Percentiles rank a stretch among this genome's conserved stretches.
Evolutionary conservation across 2,113 vertebrate genomes (phyloP).

Genomic region (Morone saxatilis): DNA sequence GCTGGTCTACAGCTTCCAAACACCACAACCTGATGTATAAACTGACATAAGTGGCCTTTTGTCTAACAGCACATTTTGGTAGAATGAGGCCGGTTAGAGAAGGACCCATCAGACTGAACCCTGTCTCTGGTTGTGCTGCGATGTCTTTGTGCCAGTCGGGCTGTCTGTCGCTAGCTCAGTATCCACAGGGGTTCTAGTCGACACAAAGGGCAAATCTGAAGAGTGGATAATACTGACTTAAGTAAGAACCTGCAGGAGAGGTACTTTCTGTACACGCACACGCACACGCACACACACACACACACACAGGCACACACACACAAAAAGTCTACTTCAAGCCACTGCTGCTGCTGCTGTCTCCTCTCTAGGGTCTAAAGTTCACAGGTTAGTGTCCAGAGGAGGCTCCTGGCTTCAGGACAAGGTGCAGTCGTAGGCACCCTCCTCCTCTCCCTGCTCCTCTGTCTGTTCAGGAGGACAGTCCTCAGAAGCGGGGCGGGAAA

Average conservation of each 20-base stretch:
- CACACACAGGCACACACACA: slow-evolving; percentile 13
- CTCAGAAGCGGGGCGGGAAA: slow-evolving; percentile 83
- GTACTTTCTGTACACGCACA: slow-evolving; percentile 25
- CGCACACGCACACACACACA: neutral
- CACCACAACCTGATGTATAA: slow-evolving; percentile 18
- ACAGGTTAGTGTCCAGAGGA: slow-evolving; percentile 50
- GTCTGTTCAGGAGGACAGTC: slow-evolving; percentile 82
- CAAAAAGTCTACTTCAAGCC: slow-evolving; percentile 46
- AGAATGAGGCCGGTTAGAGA: slow-evolving; percentile 11
- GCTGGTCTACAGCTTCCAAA: slow-evolving; percentile 61
- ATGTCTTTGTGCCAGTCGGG: slow-evolving; percentile 6
- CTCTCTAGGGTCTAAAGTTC: slow-evolving; percentile 20
- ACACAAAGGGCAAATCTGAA: slow-evolving; percentile 37
- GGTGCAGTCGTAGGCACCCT: slow-evolving; percentile 92
- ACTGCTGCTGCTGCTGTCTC: slow-evolving; percentile 14
- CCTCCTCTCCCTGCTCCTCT: slow-evolving; percentile 87
- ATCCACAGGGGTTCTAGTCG: slow-evolving; percentile 32
- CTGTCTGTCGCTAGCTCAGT: neutral
- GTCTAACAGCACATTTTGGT: slow-evolving; percentile 29
- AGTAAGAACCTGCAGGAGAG: slow-evolving; percentile 60
- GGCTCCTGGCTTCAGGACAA: slow-evolving; percentile 86
- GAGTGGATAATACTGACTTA: slow-evolving; percentile 77
- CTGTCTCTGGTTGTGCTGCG: slow-evolving; percentile 18
- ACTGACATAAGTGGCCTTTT: slow-evolving; percentile 22
- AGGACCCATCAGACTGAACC: neutral